Percentiles rank a stretch among this genome's conserved stretches.
These are phyloP conservation scores for Loripinus fragilis DNA, from an alignment of 2,888 invertebrate genomes.

Conservation along the genomic window DNA sequence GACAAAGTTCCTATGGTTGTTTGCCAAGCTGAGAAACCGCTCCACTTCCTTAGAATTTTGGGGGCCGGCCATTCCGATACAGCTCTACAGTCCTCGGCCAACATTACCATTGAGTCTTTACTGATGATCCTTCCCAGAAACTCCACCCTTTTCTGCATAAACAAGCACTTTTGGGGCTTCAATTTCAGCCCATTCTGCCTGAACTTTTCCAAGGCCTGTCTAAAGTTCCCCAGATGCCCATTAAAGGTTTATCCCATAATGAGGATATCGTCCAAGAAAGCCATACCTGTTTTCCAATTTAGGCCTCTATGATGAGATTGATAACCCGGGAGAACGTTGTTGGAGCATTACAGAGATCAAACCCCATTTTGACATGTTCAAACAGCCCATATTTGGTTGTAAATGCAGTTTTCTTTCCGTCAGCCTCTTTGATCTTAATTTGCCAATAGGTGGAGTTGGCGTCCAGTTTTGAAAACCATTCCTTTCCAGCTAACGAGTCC, in stretches of 20 bases:
- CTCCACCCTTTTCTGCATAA: neutral
- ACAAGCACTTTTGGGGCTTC: constrained; percentile 7
- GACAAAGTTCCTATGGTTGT: constrained; percentile 51
- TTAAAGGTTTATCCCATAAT: neutral
- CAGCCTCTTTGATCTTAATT: neutral
- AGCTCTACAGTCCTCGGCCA: neutral
- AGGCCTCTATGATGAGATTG: constrained; percentile 10
- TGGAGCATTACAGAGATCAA: constrained; percentile 23
- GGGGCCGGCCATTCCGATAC: neutral
- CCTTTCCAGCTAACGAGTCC: neutral
- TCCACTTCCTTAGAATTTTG: constrained; percentile 35
- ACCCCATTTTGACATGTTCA: constrained; percentile 8
- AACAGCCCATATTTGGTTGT: neutral
- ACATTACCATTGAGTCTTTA: neutral
- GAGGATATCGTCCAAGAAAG: constrained; percentile 15
- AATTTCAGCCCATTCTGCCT: constrained; percentile 14
- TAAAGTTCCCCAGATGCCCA: neutral
- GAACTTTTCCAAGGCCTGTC: neutral
- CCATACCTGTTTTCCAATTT: neutral
- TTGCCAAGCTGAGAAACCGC: constrained; percentile 54
- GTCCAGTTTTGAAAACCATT: neutral
- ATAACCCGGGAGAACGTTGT: constrained; percentile 23
- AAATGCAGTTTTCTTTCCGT: neutral
- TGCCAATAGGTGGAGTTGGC: neutral
- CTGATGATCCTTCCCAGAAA: neutral